Evolutionary conservation across 2,797 vertebrate species (phyloP), one percentile per base, ranked within the genome.

Genomic region (Telmatherina bonti): DNA sequence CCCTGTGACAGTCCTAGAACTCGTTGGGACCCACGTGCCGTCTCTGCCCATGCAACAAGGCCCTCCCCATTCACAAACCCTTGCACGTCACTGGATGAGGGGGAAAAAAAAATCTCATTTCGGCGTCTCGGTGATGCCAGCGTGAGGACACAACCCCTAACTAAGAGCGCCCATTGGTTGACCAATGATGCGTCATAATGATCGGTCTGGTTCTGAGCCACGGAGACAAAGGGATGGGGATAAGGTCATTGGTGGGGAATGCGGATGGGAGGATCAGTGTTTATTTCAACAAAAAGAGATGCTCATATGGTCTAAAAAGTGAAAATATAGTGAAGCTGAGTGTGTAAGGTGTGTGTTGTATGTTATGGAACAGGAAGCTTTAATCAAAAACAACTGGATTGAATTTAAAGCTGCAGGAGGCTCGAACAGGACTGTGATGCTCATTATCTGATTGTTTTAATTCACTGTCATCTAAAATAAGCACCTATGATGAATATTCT

Each of bases 91-190:
- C 89, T 89, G 85, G 88, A 78, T 74, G n/a, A n/a, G n/a, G n/a
- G n/a, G n/a, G n/a, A 84, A 79, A 78, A 81, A 85, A 81, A 79
- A 80, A 53, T 30, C 75, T 35, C 43, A 27, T 69, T 64, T 74
- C 60, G 72, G 26, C 13, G 1, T 67, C 35, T 76, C 67, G 7
- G 67, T 78, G 84, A 85, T 59, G 85, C 57, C 63, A 58, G 59
- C 45, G 62, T 54, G n/a, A 78, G 76, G 70, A 88, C 79, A 72
- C 38, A 9, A 82, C 72, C 76, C 31, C 10, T 43, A 76, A 83
- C 60, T 51, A 51, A 22, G 69, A 22, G 63, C 24, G 62, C 66
- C 61, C 56, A 94, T 94, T 95, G 94, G 93, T 67, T 76, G 52
- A 30, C 26, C 20, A 2, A 10, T 66, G 77, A 85, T 33, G 85